A percentile compares a stretch with the other conserved stretches of the same genome.
Conservation (phyloP, 2,888 invertebrate species). For the Platycheirus rosarum region DNA sequence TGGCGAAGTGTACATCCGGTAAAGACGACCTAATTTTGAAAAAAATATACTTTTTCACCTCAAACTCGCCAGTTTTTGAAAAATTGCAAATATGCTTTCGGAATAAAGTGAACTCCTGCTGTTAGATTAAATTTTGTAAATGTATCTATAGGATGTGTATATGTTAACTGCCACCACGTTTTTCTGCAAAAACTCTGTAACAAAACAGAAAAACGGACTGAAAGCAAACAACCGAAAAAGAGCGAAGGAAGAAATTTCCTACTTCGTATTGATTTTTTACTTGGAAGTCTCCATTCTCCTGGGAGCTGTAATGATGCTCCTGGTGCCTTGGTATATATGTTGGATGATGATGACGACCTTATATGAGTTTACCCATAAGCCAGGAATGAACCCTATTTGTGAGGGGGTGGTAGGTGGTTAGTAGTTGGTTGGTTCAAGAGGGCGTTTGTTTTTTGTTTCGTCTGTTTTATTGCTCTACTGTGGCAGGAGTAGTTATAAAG, state of each 20-base stretch:
- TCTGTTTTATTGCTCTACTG: slow-evolving; percentile 48
- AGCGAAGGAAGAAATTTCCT: neutral
- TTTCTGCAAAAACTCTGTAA: slow-evolving; percentile 23
- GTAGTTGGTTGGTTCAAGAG: too few species aligned
- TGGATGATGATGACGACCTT: slow-evolving; percentile 45
- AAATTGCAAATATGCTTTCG: neutral
- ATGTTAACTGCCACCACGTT: neutral
- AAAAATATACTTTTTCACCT: slow-evolving; percentile 17
- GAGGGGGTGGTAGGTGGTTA: too few species aligned
- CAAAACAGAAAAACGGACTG: slow-evolving; percentile 40
- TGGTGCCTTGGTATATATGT: neutral
- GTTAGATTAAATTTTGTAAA: too few species aligned
- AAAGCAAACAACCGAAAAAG: neutral
- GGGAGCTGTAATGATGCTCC: slow-evolving; percentile 17
- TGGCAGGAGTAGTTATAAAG: slow-evolving; percentile 45
- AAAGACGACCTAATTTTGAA: slow-evolving; percentile 58
- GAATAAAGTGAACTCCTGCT: neutral
- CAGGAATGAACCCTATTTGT: slow-evolving; percentile 36
- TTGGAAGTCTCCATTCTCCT: slow-evolving; percentile 47
- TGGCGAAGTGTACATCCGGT: slow-evolving; percentile 59
- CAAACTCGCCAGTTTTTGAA: too few species aligned
- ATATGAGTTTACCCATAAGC: slow-evolving; percentile 42
- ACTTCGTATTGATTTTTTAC: slow-evolving; percentile 27
- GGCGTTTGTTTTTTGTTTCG: slow-evolving; percentile 8
- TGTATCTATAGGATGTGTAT: neutral